Conservation (phyloP, 1,140 invertebrate species). For the Pantala flavescens region DNA sequence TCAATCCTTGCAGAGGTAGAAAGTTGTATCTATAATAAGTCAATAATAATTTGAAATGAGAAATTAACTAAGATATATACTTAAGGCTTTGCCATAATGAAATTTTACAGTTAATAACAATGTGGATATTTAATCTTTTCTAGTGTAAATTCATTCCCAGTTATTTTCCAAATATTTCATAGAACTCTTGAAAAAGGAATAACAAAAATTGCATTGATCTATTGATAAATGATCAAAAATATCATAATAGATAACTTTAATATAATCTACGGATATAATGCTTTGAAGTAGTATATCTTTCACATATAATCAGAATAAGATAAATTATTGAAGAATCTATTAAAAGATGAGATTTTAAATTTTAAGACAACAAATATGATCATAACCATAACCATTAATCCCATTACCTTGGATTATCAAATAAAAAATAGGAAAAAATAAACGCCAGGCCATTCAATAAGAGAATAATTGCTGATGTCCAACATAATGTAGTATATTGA, state of each 20-base stretch:
- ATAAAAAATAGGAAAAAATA: slow-evolving; percentile 34
- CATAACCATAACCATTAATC: too few species aligned
- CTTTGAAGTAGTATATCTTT: too few species aligned
- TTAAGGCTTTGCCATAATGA: background rate
- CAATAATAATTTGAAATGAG: slow-evolving; percentile 18
- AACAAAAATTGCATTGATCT: slow-evolving; percentile 19
- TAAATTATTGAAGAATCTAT: too few species aligned
- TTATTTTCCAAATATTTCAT: too few species aligned
- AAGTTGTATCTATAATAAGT: slow-evolving; percentile 31
- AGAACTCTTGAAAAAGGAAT: slow-evolving; percentile 27
- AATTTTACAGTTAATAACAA: slow-evolving; percentile 27
- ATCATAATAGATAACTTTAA: too few species aligned
- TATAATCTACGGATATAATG: too few species aligned
- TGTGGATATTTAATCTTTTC: slow-evolving; percentile 31
- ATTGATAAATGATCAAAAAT: too few species aligned
- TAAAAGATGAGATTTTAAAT: too few species aligned
- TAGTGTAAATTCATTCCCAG: slow-evolving; percentile 27
- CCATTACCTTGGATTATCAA: slow-evolving; percentile 31
- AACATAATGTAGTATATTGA: slow-evolving; percentile 52
- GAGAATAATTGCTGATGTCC: slow-evolving; percentile 46
- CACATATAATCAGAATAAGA: too few species aligned
- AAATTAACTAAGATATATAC: background rate
- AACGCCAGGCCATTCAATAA: slow-evolving; percentile 37
- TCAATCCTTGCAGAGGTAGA: slow-evolving; percentile 37
- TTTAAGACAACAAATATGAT: too few species aligned